Evolutionary conservation across 2,888 invertebrate species (phyloP).

Genomic region (Leucoptera coffeella): DNA sequence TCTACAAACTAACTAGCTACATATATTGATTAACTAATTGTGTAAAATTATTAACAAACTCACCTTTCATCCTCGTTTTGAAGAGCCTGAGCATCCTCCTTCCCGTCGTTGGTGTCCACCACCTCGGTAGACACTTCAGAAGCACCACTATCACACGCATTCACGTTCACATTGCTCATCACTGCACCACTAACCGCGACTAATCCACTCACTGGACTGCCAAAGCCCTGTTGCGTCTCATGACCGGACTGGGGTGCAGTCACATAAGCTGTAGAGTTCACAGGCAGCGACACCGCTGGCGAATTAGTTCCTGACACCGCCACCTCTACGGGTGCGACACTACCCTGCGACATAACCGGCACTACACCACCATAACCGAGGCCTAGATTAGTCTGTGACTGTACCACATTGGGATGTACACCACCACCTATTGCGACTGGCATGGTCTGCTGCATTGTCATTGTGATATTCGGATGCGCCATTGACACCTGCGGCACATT

Average conservation of each 20-base stretch:
- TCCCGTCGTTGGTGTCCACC: conserved; percentile 32
- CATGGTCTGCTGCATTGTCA: conserved; percentile 46
- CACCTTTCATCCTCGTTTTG: conserved; percentile 48
- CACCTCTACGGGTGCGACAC: conserved; percentile 34
- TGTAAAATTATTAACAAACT: too few relatives aligned
- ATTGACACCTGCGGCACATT: conserved; percentile 31
- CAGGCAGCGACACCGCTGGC: conserved; percentile 44
- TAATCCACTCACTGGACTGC: conserved; percentile 46
- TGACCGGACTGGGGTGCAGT: conserved; percentile 27
- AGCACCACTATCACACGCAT: conserved; percentile 42
- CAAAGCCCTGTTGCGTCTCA: conserved; percentile 45
- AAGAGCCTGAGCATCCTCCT: conserved; percentile 31
- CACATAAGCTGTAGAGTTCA: conserved; percentile 31
- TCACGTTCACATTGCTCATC: conserved; percentile 44
- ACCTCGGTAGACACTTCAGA: conserved; percentile 23
- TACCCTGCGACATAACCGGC: conserved; percentile 48
- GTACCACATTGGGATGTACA: conserved; percentile 41
- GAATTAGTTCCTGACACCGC: conserved; percentile 47
- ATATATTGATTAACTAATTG: too few relatives aligned
- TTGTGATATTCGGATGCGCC: conserved; percentile 46
- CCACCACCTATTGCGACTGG: conserved; percentile 38
- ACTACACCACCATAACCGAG: conserved; percentile 35
- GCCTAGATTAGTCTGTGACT: conserved; percentile 44
- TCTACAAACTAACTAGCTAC: too few relatives aligned
- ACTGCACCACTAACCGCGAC: conserved; percentile 39